Conservation (phyloP, 2,888 invertebrate species). For the Adela reaumurella region DNA sequence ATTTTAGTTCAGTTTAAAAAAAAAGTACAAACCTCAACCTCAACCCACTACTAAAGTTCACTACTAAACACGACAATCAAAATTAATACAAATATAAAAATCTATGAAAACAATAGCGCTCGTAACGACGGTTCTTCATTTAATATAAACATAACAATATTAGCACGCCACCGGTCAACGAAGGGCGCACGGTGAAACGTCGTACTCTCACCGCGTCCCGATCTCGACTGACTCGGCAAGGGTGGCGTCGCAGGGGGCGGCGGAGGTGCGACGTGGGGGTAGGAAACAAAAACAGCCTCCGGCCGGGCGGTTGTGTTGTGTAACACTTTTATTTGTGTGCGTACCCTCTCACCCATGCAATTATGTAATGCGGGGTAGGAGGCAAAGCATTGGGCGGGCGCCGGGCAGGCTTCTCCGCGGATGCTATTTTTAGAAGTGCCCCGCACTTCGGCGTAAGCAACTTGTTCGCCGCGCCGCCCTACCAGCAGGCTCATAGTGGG, state of each 20-base stretch:
- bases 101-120: too few species aligned
- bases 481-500: not conserved
- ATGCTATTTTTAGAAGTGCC: constrained; percentile 38
- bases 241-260: constrained; percentile 12
- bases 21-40: too few species aligned
- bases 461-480: not conserved
- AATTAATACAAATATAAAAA: too few species aligned
- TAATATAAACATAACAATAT: constrained; percentile 9
- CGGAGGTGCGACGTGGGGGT: constrained; percentile 18
- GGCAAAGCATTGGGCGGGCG: constrained; percentile 17
- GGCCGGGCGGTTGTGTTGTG: not conserved
- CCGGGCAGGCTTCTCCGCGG: constrained; percentile 21
- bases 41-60: too few species aligned
- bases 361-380: constrained; percentile 26
- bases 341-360: constrained; percentile 42
- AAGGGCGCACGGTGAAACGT: constrained; percentile 15
- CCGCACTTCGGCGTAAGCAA: not conserved
- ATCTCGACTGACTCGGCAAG: constrained; percentile 22
- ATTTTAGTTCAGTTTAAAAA: too few species aligned
- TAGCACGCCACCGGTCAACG: constrained; percentile 16
- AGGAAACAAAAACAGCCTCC: constrained; percentile 20
- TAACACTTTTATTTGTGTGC: not conserved
- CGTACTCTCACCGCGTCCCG: constrained; percentile 20
- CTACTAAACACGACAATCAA: too few species aligned
- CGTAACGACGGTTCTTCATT: too few species aligned